These are phyloP conservation scores for Plagodis pulveraria DNA, from an alignment of 2,888 invertebrate species.

Conservation along the genomic window DNA sequence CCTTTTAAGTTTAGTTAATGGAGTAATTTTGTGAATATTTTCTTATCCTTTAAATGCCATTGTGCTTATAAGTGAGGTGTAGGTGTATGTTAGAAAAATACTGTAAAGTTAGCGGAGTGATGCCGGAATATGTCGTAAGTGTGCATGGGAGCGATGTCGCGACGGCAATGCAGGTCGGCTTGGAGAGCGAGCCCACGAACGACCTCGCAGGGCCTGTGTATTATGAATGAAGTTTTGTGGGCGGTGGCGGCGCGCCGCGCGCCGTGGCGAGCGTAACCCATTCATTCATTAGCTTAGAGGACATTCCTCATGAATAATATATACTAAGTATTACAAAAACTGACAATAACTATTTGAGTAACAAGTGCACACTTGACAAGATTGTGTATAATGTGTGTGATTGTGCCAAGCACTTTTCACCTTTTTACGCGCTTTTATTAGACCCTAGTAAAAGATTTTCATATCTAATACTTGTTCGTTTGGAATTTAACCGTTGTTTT, in stretches of 20 bases:
- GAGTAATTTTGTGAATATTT: conserved; percentile 14
- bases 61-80: neutral
- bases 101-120: neutral
- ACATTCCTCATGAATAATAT: conserved; percentile 77
- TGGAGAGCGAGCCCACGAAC: conserved; percentile 65
- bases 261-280: conserved; percentile 60
- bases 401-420: no score
- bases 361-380: no score
- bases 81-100: neutral
- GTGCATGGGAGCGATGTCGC: conserved; percentile 28
- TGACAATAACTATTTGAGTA: conserved; percentile 53
- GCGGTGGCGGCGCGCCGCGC: conserved; percentile 49
- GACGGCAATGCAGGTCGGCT: conserved; percentile 55
- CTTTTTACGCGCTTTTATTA: no score
- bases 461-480: no score
- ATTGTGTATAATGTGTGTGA: no score
- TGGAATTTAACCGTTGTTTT: no score
- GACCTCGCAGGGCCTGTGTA: conserved; percentile 72
- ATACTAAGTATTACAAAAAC: conserved; percentile 75
- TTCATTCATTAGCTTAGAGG: conserved; percentile 81
- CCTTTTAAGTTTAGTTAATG: conserved; percentile 24
- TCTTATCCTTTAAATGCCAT: conserved; percentile 12
- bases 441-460: no score
- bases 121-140: neutral
- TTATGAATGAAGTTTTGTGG: conserved; percentile 78